Evolutionary conservation across 2,113 vertebrate species (phyloP).

Genomic region (Gadus macrocephalus): DNA sequence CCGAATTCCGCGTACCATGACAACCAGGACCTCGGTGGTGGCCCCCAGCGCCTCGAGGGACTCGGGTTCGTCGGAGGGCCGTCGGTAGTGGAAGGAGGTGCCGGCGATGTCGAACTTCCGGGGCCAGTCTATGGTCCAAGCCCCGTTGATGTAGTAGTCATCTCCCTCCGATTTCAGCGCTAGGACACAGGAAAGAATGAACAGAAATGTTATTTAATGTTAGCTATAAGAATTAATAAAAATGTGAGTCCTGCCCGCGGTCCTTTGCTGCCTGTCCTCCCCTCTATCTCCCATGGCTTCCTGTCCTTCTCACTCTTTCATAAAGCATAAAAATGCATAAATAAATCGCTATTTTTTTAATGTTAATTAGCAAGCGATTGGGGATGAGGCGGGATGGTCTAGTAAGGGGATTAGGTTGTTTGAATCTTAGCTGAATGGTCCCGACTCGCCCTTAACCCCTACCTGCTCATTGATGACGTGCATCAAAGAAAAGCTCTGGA

Average conservation of each 20-base stretch:
- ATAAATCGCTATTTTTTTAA: not conserved
- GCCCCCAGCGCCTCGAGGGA: constrained; percentile 91
- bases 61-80: constrained; percentile 89
- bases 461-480: too few relatives aligned
- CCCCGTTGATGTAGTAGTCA: constrained; percentile 97
- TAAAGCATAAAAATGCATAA: not conserved
- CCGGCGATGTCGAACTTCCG: constrained; percentile 95
- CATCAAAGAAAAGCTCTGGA: too few relatives aligned
- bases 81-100: constrained; percentile 94
- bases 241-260: too few relatives aligned
- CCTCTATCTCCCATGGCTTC: too few relatives aligned
- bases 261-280: too few relatives aligned
- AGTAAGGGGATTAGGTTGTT: too few relatives aligned
- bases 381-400: too few relatives aligned
- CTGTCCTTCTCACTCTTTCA: too few relatives aligned
- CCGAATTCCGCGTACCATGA: constrained; percentile 80
- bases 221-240: too few relatives aligned
- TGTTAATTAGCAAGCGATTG: too few relatives aligned
- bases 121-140: constrained; percentile 99
- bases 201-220: not conserved
- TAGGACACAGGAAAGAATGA: constrained; percentile 43
- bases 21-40: constrained; percentile 88
- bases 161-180: constrained; percentile 92
- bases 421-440: too few relatives aligned
- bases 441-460: too few relatives aligned